phyloP scores from a whole-genome alignment of 2,797 vertebrate species.

The Channa striata region DNA sequence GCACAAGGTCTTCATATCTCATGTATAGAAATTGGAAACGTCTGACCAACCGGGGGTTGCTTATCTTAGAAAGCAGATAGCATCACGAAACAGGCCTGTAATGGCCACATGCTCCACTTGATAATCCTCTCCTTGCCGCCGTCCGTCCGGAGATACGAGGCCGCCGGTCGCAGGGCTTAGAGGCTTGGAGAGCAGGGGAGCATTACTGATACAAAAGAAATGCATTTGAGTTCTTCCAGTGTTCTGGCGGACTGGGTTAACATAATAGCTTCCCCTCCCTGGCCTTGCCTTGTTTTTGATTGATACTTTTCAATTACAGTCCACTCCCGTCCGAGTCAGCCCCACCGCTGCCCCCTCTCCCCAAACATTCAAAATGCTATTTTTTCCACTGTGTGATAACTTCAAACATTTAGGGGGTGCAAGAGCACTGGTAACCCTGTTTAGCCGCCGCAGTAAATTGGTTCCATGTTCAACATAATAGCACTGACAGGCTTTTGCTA shows the following conservation, averaged over 20 bases:
- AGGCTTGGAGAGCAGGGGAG: slow-evolving; percentile 80
- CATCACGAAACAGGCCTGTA: slow-evolving; percentile 84
- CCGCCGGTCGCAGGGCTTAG: slow-evolving; percentile 75
- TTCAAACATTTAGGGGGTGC: slow-evolving; percentile 97
- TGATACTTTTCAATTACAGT: slow-evolving; percentile 99
- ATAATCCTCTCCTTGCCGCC: slow-evolving; percentile 76
- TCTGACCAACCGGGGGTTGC: slow-evolving; percentile 75
- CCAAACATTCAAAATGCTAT: slow-evolving; percentile 97
- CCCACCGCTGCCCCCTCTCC: slow-evolving; percentile 67
- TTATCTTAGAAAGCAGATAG: slow-evolving; percentile 84
- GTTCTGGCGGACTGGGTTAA: slow-evolving; percentile 81
- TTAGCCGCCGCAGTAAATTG: slow-evolving; percentile 99
- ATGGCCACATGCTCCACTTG: slow-evolving; percentile 84
- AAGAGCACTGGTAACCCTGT: slow-evolving; percentile 93
- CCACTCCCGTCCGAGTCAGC: slow-evolving; percentile 86
- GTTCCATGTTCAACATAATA: slow-evolving; percentile 99
- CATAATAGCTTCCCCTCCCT: slow-evolving; percentile 84
- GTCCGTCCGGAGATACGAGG: slow-evolving; percentile 69
- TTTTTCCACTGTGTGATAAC: slow-evolving; percentile 91
- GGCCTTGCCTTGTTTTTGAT: slow-evolving; percentile 94
- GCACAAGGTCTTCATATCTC: slow-evolving; percentile 83
- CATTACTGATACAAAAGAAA: slow-evolving; percentile 85
- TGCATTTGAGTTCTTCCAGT: slow-evolving; percentile 79
- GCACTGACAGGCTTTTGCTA: slow-evolving; percentile 99
- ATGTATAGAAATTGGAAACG: slow-evolving; percentile 87